phyloP scores from a whole-genome alignment of 2,113 vertebrate species.

The Motacilla alba region DNA sequence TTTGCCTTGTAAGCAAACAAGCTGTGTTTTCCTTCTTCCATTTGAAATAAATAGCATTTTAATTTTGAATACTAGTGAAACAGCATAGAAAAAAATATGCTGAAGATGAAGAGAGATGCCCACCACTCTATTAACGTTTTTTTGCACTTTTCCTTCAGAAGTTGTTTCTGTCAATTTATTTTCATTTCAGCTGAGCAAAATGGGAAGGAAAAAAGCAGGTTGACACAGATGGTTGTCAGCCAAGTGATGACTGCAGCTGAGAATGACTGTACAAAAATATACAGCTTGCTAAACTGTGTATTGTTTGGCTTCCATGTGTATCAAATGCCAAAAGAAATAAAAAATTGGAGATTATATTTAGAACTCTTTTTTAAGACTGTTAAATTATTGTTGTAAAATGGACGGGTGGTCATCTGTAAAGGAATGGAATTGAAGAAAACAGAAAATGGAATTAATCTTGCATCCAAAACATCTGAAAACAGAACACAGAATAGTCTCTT shows the following conservation, averaged over 20 bases:
- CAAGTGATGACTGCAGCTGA: slow-evolving; percentile 47
- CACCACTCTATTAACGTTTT: neutral
- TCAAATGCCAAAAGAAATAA: slow-evolving; percentile 49
- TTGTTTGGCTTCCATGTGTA: slow-evolving; percentile 34
- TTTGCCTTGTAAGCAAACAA: slow-evolving; percentile 9
- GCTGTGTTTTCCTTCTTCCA: neutral
- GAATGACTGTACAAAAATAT: slow-evolving; percentile 52
- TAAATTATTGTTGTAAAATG: slow-evolving; percentile 35
- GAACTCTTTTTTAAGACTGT: neutral
- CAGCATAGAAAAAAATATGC: neutral
- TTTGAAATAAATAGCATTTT: slow-evolving; percentile 28
- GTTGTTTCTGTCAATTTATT: slow-evolving; percentile 49
- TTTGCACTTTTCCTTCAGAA: slow-evolving; percentile 16
- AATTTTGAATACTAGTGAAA: neutral
- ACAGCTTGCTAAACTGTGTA: slow-evolving; percentile 26
- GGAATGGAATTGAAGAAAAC: neutral
- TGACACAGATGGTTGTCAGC: slow-evolving; percentile 59
- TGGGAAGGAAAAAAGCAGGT: slow-evolving; percentile 34
- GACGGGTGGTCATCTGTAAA: neutral
- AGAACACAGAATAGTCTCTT: neutral
- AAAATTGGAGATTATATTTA: slow-evolving; percentile 55
- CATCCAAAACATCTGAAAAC: neutral
- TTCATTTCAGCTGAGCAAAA: slow-evolving; percentile 51
- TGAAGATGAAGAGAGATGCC: neutral
- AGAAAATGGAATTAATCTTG: neutral